Evolutionary conservation across 2,113 vertebrate species (phyloP).

Genomic region (Ahaetulla prasina): DNA sequence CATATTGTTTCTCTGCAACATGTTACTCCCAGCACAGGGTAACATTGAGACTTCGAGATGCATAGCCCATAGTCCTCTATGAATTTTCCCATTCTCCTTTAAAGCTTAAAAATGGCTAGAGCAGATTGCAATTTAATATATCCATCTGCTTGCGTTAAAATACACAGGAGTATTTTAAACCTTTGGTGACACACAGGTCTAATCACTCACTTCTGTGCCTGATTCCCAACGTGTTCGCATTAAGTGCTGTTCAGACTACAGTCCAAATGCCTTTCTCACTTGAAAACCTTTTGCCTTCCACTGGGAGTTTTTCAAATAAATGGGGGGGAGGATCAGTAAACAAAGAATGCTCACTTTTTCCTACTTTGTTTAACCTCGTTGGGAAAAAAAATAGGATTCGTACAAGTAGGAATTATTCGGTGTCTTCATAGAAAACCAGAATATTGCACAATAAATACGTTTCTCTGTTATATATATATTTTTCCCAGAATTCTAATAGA

Average conservation of each 20-base stretch:
- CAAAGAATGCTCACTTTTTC: background rate
- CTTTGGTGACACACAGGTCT: background rate
- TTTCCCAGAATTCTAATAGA: background rate
- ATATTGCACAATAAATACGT: background rate
- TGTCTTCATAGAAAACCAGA: background rate
- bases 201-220: background rate
- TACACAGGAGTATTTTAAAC: background rate
- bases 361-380: background rate
- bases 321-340: background rate
- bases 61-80: background rate
- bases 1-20: background rate
- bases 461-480: background rate
- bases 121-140: background rate
- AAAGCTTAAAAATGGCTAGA: background rate
- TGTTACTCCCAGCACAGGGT: background rate
- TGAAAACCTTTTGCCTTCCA: background rate
- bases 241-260: background rate
- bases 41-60: background rate
- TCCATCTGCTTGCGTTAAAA: background rate
- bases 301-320: background rate
- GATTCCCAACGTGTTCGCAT: background rate
- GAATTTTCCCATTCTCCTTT: background rate
- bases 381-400: background rate
- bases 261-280: background rate
- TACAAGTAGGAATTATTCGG: background rate